Evolutionary conservation across 2,113 vertebrate species (phyloP), one percentile per base, ranked within the genome.

Genomic region (Poeciliopsis occidentalis): DNA sequence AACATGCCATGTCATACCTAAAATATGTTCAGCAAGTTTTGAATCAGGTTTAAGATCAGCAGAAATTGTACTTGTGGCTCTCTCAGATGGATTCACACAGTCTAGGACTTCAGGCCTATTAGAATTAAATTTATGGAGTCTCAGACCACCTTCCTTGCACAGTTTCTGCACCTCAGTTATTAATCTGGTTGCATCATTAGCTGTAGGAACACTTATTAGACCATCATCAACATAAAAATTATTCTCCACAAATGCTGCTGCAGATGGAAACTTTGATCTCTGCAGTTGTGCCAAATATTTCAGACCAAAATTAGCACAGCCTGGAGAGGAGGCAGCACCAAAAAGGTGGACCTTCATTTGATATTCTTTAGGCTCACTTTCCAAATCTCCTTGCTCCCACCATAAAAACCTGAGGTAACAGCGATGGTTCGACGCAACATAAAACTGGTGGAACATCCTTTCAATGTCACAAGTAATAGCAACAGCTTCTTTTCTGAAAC

Each of bases 251-350:
- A 66, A 66, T 12, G 11, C n/a, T 66, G 64, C 17, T 13, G 8
- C 34, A 37, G 13, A 8, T 41, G 64, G 22, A 26, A 41, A 41
- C 3, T 4, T 66, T 17, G 12, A n/a, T 27, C n/a, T 66, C 24
- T 44, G 39, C 27, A 8, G n/a, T 44, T 27, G n/a, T 67, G 65
- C 37, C 37, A 44, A 27, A 8, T 47, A 27, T 39, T 67, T 66
- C 1, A 66, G 11, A 41, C 34, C 64, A 41, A 66, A 66, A 39
- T 39, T 41, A 26, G 64, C 64, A 24, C 64, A 66, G 12, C 64
- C 64, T 39, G 64, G 64, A 66, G 64, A 66, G 22, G 64, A 66
- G 32, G 64, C 32, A 15, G 64, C 64, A 66, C 64, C 34, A 66
- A 66, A 66, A 24, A 37, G 64, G 22, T 65, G 32, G 12, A 65